Evolutionary conservation across 2,888 invertebrate genomes (phyloP), one percentile per base, ranked within the genome.

Genomic region (Blomia tropicalis): DNA sequence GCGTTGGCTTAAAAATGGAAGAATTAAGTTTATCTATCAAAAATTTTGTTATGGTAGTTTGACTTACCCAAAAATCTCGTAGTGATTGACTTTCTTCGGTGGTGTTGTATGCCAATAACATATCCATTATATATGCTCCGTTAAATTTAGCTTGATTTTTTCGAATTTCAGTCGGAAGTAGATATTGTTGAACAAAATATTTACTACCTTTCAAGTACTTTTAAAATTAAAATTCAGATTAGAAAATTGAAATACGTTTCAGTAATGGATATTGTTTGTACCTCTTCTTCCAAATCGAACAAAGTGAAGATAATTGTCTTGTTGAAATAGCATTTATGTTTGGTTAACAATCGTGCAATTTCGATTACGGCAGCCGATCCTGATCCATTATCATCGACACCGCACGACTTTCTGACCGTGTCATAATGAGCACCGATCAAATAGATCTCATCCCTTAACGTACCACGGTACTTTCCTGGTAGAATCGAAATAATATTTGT

Each of bases 371-470:
- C 71, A 3, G 71, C 68, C 54, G 73, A 67, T n/a, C 73, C 73
- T 7, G 72, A 72, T 7, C 73, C 73, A 68, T 73, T 73, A 65
- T 73, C 73, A 66, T 72, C 69, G 19, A 70, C 67, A 11, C 64
- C 64, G 2, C 53, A 32, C 4, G 69, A 69, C 53, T 69, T 68
- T 29, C 69, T 67, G 1, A 72, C 71, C 2, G 73, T 73, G 64
- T 73, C 73, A 67, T 71, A 72, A 66, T 73, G 73, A 4, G 72
- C 73, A 5, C 73, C 73, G 14, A 73, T 66, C 4, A 73, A 65
- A 25, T 71, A 61, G 1, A 72, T 72, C 51, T 67, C 65, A 64
- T 73, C 73, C 30, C 69, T 67, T 14, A 68, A 59, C 0, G 71
- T 72, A 1, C 70, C 70, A 70, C 72, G 71, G 41, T 70, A 67